Evolutionary conservation across 2,888 invertebrate species (phyloP).

Genomic region (Mycalesis mineus): DNA sequence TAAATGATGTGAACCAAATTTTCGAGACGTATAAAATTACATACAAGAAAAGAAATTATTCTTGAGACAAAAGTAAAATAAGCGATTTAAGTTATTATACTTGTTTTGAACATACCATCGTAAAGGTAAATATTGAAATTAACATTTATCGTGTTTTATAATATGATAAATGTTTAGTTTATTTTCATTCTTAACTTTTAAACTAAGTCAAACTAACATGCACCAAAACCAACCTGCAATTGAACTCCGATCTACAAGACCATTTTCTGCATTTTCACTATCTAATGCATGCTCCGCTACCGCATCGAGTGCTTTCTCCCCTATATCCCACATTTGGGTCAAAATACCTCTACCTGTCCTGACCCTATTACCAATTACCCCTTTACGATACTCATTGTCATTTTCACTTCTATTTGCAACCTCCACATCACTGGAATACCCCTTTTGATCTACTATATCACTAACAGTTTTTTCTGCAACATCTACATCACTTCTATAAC

Average conservation of each 20-base stretch:
- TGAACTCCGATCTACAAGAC: constrained; percentile 56
- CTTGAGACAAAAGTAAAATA: too few relatives aligned
- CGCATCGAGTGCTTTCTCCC: constrained; percentile 55
- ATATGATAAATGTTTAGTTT: too few relatives aligned
- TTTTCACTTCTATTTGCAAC: background rate
- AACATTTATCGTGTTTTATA: too few relatives aligned
- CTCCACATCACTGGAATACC: background rate
- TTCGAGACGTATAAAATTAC: too few relatives aligned
- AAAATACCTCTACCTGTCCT: constrained; percentile 46
- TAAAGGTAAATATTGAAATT: too few relatives aligned
- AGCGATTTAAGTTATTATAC: too few relatives aligned
- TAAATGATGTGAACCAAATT: too few relatives aligned
- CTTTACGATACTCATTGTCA: background rate
- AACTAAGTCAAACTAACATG: constrained; percentile 6
- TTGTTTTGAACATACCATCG: too few relatives aligned
- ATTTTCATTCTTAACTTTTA: too few relatives aligned
- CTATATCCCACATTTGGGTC: constrained; percentile 51
- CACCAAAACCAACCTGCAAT: constrained; percentile 46
- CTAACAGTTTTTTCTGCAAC: background rate
- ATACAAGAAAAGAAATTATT: too few relatives aligned
- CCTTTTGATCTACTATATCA: background rate
- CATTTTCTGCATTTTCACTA: constrained; percentile 57
- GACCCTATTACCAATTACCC: constrained; percentile 2
- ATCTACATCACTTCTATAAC: background rate
- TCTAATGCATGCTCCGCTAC: constrained; percentile 60